A percentile compares a stretch with the other conserved stretches of the same genome.
phyloP scores from a whole-genome alignment of 2,797 vertebrate genomes.

The Notamacropus eugenii region DNA sequence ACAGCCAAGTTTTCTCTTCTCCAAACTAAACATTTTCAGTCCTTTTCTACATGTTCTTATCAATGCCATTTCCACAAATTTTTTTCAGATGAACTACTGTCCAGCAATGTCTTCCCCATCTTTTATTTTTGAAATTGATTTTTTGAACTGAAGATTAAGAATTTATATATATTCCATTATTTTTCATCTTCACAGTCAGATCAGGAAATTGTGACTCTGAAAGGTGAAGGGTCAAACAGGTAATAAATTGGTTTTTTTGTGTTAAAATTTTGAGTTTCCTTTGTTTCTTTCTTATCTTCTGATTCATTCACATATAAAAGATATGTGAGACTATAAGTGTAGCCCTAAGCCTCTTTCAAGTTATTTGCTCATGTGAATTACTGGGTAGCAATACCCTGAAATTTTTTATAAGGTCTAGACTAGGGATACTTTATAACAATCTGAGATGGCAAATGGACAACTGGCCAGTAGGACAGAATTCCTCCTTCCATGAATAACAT shows the following conservation, averaged over 20 bases:
- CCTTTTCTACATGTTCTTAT: not conserved
- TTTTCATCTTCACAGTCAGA: not conserved
- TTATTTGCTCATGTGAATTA: not conserved
- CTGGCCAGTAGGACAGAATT: not conserved
- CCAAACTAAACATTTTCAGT: not conserved
- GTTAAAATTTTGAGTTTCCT: not conserved
- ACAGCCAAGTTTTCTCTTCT: not conserved
- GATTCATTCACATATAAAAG: not conserved
- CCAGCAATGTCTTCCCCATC: not conserved
- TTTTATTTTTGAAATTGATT: not conserved
- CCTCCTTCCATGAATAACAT: constrained; percentile 7
- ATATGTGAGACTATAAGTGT: not conserved
- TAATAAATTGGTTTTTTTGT: not conserved
- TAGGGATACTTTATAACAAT: not conserved
- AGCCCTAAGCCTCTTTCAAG: not conserved
- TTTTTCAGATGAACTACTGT: not conserved
- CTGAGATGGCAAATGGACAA: not conserved
- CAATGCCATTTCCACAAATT: not conserved
- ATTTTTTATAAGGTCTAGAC: not conserved
- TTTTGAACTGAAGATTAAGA: not conserved
- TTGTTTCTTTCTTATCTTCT: not conserved
- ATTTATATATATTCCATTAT: not conserved
- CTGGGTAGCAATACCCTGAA: not conserved
- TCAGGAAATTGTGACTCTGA: not conserved
- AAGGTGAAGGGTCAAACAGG: not conserved